Evolutionary conservation across 2,888 invertebrate species (phyloP), one percentile per base, ranked within the genome.

Genomic region (Amblyjoppa proteus): DNA sequence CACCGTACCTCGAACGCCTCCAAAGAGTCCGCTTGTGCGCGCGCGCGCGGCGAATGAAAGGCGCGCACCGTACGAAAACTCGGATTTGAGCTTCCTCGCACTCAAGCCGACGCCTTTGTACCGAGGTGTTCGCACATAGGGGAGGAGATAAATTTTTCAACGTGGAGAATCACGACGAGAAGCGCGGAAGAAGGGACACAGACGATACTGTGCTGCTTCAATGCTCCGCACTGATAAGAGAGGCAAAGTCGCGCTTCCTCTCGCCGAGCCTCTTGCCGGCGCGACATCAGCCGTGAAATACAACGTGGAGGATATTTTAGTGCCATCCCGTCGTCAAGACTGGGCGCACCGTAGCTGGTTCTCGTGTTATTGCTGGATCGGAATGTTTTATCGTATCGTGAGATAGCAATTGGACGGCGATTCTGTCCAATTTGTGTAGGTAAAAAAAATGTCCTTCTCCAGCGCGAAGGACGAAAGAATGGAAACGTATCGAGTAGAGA

Each of bases 71-170:
- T 61, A 53, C 45, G n/a, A 58, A 74, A 58, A 45, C 73, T 41
- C 56, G 38, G 41, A 45, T 74, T 74, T 58, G 73, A 58, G 73
- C 16, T 41, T 25, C 41, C 28, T 28, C 25, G 5, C 41, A 7
- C 56, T 3, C 25, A 28, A 61, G 25, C 73, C n/a, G 16, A 34
- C 28, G 2, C 11, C 28, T 74, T 74, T 74, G 28, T 58, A 34
- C 58, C 41, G 25, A 28, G 28, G 16, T 58, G 41, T 58, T 58
- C 73, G 41, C 41, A 28, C 73, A 34, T 31, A 38, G 11, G 28
- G 73, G 20, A 20, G 41, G 73, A 41, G 58, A 58, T 74, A 61
- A 45, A 74, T 74, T 74, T 74, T 74, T 74, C 61, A 61, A 61
- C 61, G 13, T 11, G 31, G 7, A 61, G 20, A 45, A 41, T 45